phyloP scores from a whole-genome alignment of 1,140 invertebrate genomes.

The Trichomalopsis sarcophagae region DNA sequence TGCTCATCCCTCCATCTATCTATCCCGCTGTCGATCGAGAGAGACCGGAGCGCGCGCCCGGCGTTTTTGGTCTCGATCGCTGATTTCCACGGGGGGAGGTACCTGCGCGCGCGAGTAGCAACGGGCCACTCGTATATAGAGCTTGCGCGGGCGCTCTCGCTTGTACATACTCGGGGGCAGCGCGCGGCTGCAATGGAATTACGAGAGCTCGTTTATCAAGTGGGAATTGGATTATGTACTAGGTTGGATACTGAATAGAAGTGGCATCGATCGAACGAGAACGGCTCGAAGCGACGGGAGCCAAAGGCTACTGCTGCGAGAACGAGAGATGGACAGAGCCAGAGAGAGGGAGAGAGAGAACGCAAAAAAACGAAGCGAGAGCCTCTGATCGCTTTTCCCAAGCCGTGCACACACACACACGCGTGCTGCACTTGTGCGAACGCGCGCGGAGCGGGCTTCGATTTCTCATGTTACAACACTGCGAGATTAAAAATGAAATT shows the following conservation, averaged over 20 bases:
- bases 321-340: constrained; percentile 16
- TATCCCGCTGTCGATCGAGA: neutral
- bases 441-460: neutral
- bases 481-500: constrained; percentile 45
- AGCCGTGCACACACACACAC: neutral
- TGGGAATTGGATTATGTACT: constrained; percentile 58
- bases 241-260: constrained; percentile 53
- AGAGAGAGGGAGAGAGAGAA: neutral
- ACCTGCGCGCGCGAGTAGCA: neutral
- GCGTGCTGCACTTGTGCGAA: neutral
- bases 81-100: constrained; percentile 46
- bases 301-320: neutral
- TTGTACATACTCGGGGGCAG: constrained; percentile 34
- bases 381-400: constrained; percentile 35
- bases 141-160: constrained; percentile 9
- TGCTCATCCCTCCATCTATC: neutral
- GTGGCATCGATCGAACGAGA: constrained; percentile 50
- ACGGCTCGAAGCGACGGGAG: constrained; percentile 5
- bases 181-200: constrained; percentile 49
- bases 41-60: neutral
- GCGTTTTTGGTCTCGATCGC: constrained; percentile 53
- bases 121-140: constrained; percentile 11
- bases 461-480: constrained; percentile 32
- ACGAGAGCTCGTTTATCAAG: constrained; percentile 58
- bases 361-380: constrained; percentile 23